Conservation (phyloP, 2,113 vertebrate species). For the Nibea albiflora region DNA sequence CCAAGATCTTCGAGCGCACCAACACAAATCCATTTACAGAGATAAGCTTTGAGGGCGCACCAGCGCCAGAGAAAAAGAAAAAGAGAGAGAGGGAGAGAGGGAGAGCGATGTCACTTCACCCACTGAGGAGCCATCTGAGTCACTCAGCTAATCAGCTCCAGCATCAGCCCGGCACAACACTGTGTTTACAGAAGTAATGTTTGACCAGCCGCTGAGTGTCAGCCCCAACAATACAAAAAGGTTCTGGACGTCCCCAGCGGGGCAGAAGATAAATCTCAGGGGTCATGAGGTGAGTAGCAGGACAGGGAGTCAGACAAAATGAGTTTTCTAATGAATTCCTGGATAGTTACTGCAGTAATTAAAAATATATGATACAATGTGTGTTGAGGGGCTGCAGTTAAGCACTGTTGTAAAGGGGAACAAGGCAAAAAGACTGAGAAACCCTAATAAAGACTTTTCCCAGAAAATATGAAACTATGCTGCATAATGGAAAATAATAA, state of each 20-base stretch:
- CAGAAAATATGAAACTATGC: constrained; percentile 6
- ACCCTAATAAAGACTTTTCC: not conserved
- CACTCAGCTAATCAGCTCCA: constrained; percentile 8
- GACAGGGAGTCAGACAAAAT: not conserved
- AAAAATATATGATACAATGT: too few species aligned
- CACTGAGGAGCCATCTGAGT: constrained; percentile 15
- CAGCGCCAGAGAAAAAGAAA: not conserved
- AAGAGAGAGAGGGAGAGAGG: not conserved
- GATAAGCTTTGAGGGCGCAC: constrained; percentile 67
- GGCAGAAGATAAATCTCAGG: constrained; percentile 2
- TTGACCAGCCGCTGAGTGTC: constrained; percentile 40
- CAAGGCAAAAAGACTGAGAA: not conserved
- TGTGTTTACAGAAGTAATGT: constrained; percentile 32
- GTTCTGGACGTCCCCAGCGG: not conserved
- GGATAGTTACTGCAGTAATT: too few species aligned
- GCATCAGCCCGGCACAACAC: constrained; percentile 35
- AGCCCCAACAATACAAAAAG: constrained; percentile 16
- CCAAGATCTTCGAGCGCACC: constrained; percentile 58
- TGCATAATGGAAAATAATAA: constrained; percentile 17
- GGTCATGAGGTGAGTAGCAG: not conserved
- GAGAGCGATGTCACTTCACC: constrained; percentile 41
- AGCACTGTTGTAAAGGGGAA: not conserved
- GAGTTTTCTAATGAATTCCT: not conserved
- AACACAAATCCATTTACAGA: constrained; percentile 77
- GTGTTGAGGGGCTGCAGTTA: not conserved